Evolutionary conservation across 2,113 vertebrate genomes (phyloP).

Genomic region (Syrrhaptes paradoxus): DNA sequence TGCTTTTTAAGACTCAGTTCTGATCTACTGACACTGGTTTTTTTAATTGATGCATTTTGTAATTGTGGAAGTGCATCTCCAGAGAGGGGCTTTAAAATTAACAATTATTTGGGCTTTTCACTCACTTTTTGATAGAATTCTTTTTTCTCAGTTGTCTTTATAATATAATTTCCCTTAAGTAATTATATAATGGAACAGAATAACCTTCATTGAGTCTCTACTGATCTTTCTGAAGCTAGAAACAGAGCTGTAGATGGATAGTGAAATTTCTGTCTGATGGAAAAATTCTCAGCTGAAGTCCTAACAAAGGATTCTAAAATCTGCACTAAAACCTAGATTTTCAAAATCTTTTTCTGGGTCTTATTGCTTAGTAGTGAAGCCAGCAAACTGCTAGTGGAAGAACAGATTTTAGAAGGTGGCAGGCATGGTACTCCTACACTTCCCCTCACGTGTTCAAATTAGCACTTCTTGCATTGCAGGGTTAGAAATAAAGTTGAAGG

Average conservation of each 20-base stretch:
- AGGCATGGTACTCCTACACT: not conserved
- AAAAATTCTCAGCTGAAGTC: slow-evolving; percentile 18
- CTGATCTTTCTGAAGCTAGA: slow-evolving; percentile 33
- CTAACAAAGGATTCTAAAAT: slow-evolving; percentile 52
- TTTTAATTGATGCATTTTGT: not conserved
- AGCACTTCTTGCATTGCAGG: not conserved
- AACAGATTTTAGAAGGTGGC: slow-evolving; percentile 29
- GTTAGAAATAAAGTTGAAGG: not conserved
- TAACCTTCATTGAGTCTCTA: slow-evolving; percentile 49
- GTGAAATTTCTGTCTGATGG: slow-evolving; percentile 29
- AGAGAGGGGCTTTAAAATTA: not conserved
- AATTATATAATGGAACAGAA: slow-evolving; percentile 66
- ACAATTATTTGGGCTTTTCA: not conserved
- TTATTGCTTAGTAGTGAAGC: slow-evolving; percentile 28
- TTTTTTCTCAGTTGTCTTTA: slow-evolving; percentile 24
- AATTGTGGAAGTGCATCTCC: not conserved
- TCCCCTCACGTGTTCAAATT: not conserved
- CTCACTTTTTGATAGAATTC: not conserved
- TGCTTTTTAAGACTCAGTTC: not conserved
- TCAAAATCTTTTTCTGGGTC: not conserved
- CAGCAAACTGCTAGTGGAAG: slow-evolving; percentile 22
- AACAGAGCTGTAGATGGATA: slow-evolving; percentile 46
- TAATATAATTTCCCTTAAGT: slow-evolving; percentile 48
- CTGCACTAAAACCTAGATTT: slow-evolving; percentile 12
- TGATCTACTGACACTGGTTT: not conserved